These are phyloP conservation scores for Cygnus olor DNA, from an alignment of 2,797 vertebrate species.

Conservation along the genomic window DNA sequence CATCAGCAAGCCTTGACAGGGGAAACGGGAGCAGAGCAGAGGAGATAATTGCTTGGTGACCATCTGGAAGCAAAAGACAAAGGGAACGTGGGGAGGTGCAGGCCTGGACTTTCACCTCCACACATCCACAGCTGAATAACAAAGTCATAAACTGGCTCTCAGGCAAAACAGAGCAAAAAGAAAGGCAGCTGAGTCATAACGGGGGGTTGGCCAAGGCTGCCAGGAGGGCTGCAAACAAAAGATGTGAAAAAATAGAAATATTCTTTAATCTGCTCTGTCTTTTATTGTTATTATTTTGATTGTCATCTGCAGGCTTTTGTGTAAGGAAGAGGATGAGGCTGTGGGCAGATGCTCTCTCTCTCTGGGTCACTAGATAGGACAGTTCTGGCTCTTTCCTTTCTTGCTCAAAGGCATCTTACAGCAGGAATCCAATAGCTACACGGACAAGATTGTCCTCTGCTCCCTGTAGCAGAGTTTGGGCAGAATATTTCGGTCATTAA, in stretches of 20 bases:
- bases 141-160: not conserved
- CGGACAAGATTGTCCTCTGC: not conserved
- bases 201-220: not conserved
- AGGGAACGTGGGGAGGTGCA: rapidly evolving
- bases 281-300: not conserved
- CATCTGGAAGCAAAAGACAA: not conserved
- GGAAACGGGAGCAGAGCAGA: not conserved
- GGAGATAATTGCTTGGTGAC: not conserved
- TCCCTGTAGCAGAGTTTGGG: not conserved
- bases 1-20: not conserved
- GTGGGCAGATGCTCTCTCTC: not conserved
- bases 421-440: not conserved
- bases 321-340: not conserved
- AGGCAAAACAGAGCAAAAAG: not conserved
- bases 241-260: not conserved
- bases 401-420: not conserved
- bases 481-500: not conserved
- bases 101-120: not conserved
- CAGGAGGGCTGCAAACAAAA: not conserved
- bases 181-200: not conserved
- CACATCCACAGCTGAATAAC: not conserved
- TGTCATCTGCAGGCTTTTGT: not conserved
- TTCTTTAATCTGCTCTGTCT: not conserved
- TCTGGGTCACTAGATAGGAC: slow-evolving; percentile 33
- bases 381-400: not conserved